phyloP scores from a whole-genome alignment of 2,113 vertebrate species.

The Natator depressus region DNA sequence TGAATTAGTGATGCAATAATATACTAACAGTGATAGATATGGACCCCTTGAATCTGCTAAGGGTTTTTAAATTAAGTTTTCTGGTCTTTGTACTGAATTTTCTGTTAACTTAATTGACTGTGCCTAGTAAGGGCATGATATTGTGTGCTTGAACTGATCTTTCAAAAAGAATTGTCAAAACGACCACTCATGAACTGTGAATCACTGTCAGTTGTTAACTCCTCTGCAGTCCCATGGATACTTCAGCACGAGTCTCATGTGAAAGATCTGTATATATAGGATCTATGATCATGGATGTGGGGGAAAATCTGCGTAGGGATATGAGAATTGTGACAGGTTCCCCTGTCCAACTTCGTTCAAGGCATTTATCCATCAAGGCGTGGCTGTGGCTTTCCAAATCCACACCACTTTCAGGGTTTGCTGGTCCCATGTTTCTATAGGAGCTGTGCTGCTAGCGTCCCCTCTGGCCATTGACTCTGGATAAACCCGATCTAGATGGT shows the following conservation, averaged over 20 bases:
- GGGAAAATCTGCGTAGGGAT: background rate
- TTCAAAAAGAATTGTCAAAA: background rate
- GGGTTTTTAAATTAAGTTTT: background rate
- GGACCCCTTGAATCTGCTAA: background rate
- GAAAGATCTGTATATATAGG: fast-evolving
- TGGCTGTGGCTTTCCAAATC: background rate
- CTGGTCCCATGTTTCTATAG: background rate
- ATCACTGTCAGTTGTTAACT: background rate
- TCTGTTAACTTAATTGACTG: background rate
- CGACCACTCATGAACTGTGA: fast-evolving
- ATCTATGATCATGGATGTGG: fast-evolving
- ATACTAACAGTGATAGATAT: background rate
- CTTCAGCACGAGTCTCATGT: background rate
- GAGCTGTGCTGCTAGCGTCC: fast-evolving
- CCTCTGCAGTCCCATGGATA: background rate
- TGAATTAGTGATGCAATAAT: background rate
- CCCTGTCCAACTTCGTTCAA: fast-evolving
- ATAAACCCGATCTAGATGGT: background rate
- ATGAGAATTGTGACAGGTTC: background rate
- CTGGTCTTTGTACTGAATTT: background rate
- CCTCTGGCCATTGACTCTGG: too few relatives aligned
- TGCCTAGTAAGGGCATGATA: background rate
- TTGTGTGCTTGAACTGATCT: background rate
- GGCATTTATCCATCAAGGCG: background rate
- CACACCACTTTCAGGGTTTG: background rate